Evolutionary conservation across 2,888 invertebrate genomes (phyloP).

Genomic region (Diloba caeruleocephala): DNA sequence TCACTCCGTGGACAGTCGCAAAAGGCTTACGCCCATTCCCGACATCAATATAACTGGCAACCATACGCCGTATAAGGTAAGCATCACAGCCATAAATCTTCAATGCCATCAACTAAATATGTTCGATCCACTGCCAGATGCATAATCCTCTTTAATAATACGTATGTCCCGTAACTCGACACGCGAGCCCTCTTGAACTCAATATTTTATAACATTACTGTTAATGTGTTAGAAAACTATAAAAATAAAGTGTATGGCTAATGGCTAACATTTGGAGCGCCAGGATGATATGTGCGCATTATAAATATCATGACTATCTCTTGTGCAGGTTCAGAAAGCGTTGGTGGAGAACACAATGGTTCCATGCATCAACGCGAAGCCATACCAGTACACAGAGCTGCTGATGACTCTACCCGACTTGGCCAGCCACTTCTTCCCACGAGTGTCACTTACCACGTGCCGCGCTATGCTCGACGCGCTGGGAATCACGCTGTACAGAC

Average conservation of each 20-base stretch:
- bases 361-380: conserved; percentile 96
- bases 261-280: conserved; percentile 23
- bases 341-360: conserved; percentile 94
- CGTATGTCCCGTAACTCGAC: too few species aligned
- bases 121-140: too few species aligned
- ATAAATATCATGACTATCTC: conserved; percentile 23
- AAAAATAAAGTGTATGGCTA: too few species aligned
- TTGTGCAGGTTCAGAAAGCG: conserved; percentile 92
- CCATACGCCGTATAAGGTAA: conserved; percentile 92
- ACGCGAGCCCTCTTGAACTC: too few species aligned
- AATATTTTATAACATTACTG: too few species aligned
- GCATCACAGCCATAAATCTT: not conserved
- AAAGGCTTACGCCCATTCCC: conserved; percentile 91
- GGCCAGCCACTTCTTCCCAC: conserved; percentile 94
- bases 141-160: too few species aligned
- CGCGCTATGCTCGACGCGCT: conserved; percentile 94
- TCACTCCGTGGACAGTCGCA: conserved; percentile 84
- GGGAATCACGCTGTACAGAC: conserved; percentile 93
- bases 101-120: not conserved
- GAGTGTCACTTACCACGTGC: conserved; percentile 92
- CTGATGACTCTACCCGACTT: conserved; percentile 95
- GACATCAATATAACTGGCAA: conserved; percentile 91
- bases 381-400: conserved; percentile 94
- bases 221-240: too few species aligned
- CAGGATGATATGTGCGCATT: too few species aligned